phyloP scores from a whole-genome alignment of 1,140 invertebrate genomes.

The Brachionus koreanus region DNA sequence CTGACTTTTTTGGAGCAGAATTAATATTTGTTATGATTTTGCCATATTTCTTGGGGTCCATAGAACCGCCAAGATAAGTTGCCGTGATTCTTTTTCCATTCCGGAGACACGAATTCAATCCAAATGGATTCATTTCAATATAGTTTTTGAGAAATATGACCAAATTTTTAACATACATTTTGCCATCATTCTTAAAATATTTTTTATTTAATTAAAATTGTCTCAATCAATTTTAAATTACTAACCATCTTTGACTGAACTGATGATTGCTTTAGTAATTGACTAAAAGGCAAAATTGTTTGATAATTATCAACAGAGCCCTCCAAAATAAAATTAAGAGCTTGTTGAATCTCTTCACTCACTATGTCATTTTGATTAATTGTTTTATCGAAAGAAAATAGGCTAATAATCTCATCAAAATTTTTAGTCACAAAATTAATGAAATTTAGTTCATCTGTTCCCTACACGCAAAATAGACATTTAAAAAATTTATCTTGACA shows the following conservation, averaged over 20 bases:
- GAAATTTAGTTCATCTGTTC: slow-evolving; percentile 39
- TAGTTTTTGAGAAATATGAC: slow-evolving; percentile 19
- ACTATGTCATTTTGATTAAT: slow-evolving; percentile 40
- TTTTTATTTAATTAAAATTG: neutral
- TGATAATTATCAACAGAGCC: slow-evolving; percentile 32
- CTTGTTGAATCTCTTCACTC: slow-evolving; percentile 34
- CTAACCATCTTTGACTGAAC: slow-evolving; percentile 28
- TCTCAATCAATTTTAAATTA: neutral
- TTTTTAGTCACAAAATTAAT: slow-evolving; percentile 30
- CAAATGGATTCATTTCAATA: slow-evolving; percentile 41
- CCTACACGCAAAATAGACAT: neutral
- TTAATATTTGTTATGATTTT: slow-evolving; percentile 5
- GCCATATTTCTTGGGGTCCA: slow-evolving; percentile 25
- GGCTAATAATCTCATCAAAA: slow-evolving; percentile 39
- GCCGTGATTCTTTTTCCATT: slow-evolving; percentile 22
- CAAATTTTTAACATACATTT: slow-evolving; percentile 36
- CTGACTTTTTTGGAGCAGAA: neutral
- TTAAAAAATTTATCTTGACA: neutral
- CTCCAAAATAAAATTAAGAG: slow-evolving; percentile 29
- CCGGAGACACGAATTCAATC: neutral
- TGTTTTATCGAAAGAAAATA: slow-evolving; percentile 29
- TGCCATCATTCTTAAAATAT: slow-evolving; percentile 17
- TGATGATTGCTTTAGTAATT: slow-evolving; percentile 21
- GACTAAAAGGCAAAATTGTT: slow-evolving; percentile 35
- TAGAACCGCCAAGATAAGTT: neutral